A percentile compares a stretch with the other conserved stretches of the same genome.
Evolutionary conservation across 2,797 vertebrate species (phyloP).

Genomic region (Sebastes miniatus): DNA sequence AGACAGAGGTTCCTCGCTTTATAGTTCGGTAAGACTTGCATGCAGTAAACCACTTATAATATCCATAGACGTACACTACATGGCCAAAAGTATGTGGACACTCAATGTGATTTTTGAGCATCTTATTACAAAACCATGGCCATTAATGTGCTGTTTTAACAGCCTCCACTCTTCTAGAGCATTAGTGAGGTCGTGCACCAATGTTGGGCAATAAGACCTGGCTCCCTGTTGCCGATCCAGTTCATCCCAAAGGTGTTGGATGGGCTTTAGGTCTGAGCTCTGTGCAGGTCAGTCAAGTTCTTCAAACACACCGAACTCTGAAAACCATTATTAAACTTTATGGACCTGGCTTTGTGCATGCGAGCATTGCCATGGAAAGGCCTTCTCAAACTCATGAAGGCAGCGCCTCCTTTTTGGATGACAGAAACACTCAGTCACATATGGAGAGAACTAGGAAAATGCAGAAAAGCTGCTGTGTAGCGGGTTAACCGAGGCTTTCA

Average conservation of each 20-base stretch:
- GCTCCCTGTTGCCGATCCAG: neutral
- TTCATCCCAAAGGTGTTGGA: neutral
- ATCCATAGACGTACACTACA: too few species aligned
- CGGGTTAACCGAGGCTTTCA: too few species aligned
- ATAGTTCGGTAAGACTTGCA: neutral
- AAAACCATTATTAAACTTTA: neutral
- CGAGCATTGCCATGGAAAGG: neutral
- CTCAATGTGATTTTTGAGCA: neutral
- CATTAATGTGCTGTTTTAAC: neutral
- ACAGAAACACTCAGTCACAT: too few species aligned
- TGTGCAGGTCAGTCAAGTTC: neutral
- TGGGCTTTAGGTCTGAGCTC: neutral
- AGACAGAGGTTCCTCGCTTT: too few species aligned
- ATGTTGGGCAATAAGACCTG: neutral
- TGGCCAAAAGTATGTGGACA: too few species aligned
- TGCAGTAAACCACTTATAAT: neutral
- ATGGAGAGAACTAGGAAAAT: too few species aligned
- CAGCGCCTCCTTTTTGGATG: too few species aligned
- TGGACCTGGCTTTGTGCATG: neutral
- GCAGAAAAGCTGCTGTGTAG: too few species aligned
- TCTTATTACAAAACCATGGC: neutral
- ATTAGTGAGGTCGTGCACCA: neutral
- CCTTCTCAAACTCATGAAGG: neutral
- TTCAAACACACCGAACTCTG: neutral
- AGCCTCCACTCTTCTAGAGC: neutral